A percentile compares a stretch with the other conserved stretches of the same genome.
These are phyloP conservation scores for Noctua fimbriata DNA, from an alignment of 2,888 invertebrate genomes.

Conservation along the genomic window DNA sequence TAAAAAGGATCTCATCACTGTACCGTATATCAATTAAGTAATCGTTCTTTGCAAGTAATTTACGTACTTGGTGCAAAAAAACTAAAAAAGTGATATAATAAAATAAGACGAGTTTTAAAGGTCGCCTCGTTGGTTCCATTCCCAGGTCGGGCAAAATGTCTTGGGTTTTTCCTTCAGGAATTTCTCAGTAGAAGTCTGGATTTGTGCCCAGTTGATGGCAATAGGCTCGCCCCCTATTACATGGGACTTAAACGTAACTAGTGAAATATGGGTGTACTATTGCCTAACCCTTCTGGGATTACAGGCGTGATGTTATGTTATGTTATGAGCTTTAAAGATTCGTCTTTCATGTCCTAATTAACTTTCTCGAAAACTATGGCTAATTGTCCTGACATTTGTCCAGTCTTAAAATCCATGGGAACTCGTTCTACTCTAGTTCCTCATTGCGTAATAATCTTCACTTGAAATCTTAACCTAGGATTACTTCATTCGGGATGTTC, in stretches of 20 bases:
- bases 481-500: neutral
- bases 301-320: too few relatives aligned
- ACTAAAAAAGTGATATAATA: neutral
- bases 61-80: neutral
- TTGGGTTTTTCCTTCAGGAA: too few relatives aligned
- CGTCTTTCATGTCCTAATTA: neutral
- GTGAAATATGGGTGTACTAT: too few relatives aligned
- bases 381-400: neutral
- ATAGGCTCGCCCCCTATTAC: too few relatives aligned
- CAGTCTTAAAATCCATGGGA: neutral
- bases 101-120: neutral
- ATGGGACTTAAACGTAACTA: too few relatives aligned
- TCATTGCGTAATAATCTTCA: slow-evolving; percentile 3
- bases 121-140: too few relatives aligned
- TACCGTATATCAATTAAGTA: neutral
- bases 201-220: too few relatives aligned
- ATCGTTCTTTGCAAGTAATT: neutral
- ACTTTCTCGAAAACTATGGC: too few relatives aligned
- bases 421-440: slow-evolving; percentile 7
- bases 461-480: neutral
- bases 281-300: too few relatives aligned
- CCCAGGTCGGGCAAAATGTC: too few relatives aligned
- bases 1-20: neutral
- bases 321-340: too few relatives aligned
- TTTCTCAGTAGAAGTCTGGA: too few relatives aligned